These are phyloP conservation scores for Peribatodes rhomboidaria DNA, from an alignment of 2,888 invertebrate species.

Conservation along the genomic window DNA sequence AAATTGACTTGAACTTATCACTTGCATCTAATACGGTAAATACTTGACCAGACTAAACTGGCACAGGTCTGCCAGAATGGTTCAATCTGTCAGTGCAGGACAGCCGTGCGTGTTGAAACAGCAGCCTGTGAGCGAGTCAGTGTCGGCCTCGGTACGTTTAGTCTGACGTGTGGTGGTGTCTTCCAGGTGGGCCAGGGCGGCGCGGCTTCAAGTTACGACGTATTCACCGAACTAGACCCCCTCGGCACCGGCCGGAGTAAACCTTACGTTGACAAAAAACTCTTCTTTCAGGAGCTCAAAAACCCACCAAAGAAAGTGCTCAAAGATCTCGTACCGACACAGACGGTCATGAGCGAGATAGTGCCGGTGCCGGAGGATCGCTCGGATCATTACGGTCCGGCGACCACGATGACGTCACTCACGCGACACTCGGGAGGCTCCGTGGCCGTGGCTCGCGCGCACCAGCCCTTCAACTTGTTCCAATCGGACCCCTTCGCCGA, in stretches of 20 bases:
- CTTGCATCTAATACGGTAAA: background rate
- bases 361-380: conserved; percentile 62
- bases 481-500: conserved; percentile 88
- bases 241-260: conserved; percentile 96
- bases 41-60: background rate
- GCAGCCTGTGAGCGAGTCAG: conserved; percentile 18
- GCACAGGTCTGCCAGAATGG: background rate
- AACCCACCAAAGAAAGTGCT: conserved; percentile 97
- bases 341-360: conserved; percentile 72
- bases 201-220: conserved; percentile 88
- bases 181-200: conserved; percentile 78
- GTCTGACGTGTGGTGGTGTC: conserved; percentile 74
- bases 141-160: conserved; percentile 48
- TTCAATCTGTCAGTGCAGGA: background rate
- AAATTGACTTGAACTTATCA: background rate
- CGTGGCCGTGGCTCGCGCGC: conserved; percentile 76
- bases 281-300: conserved; percentile 98
- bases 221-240: conserved; percentile 97
- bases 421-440: conserved; percentile 81
- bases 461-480: conserved; percentile 71
- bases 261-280: conserved; percentile 97
- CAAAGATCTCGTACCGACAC: conserved; percentile 91
- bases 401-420: conserved; percentile 82
- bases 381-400: conserved; percentile 69
- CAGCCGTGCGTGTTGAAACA: conserved; percentile 21